Evolutionary conservation across 1,140 invertebrate species (phyloP).

Genomic region (Lepidurus couesii): DNA sequence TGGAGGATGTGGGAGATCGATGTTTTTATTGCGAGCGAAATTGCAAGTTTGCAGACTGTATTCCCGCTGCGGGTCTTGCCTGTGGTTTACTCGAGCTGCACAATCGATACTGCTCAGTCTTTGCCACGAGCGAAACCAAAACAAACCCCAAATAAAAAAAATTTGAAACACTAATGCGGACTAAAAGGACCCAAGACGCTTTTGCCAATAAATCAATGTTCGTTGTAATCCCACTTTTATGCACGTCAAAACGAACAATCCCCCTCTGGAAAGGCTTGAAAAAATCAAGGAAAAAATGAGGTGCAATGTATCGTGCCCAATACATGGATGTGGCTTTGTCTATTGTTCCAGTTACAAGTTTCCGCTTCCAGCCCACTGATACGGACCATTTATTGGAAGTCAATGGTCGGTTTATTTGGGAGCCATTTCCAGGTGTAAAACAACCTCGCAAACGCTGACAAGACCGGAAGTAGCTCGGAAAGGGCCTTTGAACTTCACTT

Average conservation of each 20-base stretch:
- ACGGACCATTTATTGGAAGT: constrained; percentile 14
- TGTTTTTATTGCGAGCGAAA: background rate
- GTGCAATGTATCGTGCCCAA: no score
- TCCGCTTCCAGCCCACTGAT: background rate
- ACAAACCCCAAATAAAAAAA: background rate
- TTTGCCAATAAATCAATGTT: background rate
- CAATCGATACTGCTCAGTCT: background rate
- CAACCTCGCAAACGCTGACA: background rate
- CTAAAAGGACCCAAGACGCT: background rate
- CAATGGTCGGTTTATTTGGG: constrained; percentile 9
- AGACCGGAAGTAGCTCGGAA: background rate
- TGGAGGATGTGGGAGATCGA: no score
- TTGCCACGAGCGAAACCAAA: background rate
- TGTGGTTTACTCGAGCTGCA: background rate
- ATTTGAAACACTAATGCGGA: background rate
- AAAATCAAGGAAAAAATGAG: no score
- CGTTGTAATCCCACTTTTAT: no score
- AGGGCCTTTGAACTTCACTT: constrained; percentile 10
- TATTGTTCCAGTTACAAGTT: background rate
- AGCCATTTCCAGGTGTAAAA: background rate
- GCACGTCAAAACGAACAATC: no score
- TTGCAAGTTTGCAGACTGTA: background rate
- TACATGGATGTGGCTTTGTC: background rate
- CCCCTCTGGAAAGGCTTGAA: no score
- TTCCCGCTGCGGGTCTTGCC: background rate